These are phyloP conservation scores for Mesocentrotus franciscanus DNA, from an alignment of 53 echinoderm and acorn worm species.

Conservation along the genomic window DNA sequence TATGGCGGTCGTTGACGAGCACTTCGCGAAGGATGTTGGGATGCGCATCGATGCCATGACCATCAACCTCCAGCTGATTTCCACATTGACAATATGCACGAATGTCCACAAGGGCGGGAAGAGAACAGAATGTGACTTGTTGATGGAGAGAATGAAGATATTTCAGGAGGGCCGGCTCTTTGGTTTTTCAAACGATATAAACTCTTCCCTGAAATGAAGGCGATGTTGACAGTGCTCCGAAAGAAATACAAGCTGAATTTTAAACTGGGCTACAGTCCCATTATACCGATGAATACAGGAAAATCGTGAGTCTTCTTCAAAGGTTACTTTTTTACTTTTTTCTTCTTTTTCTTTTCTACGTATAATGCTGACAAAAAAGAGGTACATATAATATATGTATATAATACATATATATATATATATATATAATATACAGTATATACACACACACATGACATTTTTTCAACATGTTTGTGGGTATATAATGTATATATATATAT, in stretches of 20 bases:
- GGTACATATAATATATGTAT: too few species aligned
- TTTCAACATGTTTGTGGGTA: too few species aligned
- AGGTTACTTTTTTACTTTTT: too few species aligned
- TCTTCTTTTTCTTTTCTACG: too few species aligned
- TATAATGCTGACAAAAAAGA: too few species aligned
- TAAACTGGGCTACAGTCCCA: slow-evolving; percentile 1
- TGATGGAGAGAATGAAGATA: neutral
- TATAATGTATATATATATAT: too few species aligned
- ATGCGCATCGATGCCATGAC: neutral
- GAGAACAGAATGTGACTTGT: neutral
- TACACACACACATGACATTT: too few species aligned
- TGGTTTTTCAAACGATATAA: slow-evolving; percentile 5
- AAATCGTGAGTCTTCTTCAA: neutral
- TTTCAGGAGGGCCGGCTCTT: neutral
- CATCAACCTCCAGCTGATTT: neutral
- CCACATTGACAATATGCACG: neutral
- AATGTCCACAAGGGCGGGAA: neutral
- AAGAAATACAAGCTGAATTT: neutral
- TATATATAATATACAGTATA: too few species aligned
- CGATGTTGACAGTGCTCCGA: neutral
- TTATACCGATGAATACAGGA: neutral
- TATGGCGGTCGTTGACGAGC: neutral
- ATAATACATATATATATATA: too few species aligned
- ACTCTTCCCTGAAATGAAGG: neutral
- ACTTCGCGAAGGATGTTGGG: neutral